Evolutionary conservation across 1,140 invertebrate genomes (phyloP), one percentile per base, ranked within the genome.

Genomic region (Papilio xuthus): DNA sequence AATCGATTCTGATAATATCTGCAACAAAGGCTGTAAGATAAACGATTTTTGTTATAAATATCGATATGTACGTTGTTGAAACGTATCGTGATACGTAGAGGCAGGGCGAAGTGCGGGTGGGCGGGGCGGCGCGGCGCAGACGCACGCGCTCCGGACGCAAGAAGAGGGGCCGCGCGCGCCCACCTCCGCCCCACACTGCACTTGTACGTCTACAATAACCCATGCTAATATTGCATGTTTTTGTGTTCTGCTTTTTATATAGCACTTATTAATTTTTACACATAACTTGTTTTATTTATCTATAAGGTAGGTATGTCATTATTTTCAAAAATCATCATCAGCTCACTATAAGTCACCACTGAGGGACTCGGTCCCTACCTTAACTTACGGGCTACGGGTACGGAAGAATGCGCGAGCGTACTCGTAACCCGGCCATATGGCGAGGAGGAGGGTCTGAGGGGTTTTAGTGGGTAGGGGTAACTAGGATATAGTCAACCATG

Each of bases 141-240:
- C 85, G 85, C 76, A 83, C 89, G 32, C 89, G 89, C 82, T 80
- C 82, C n/a, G 89, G 89, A 10, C 87, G 85, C 81, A 87, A 85
- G 85, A 89, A 89, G 82, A 71, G 56, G 78, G 78, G 60, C 44
- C 77, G 79, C 63, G 44, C 71, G 12, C 80, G 74, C 80, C 42
- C 80, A 56, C 70, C 71, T 42, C 70, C 47, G 28, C 15, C 71
- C 37, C 47, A 32, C 47, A 60, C 67, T 76, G 79, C 77, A 72
- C 18, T 10, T 44, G 81, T 82, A 82, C 73, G 80, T 84, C 15
- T 53, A 23, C 20, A 74, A 41, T 50, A 18, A 28, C 18, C 18
- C 70, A 71, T 18, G 44, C 18, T 72, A 32, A 8, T 53, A 18
- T 8, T 50, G 70, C 77, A 23, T 79, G 37, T 32, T 69, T 42